Percentiles rank a stretch among this genome's conserved stretches.
phyloP scores from a whole-genome alignment of 2,888 invertebrate genomes.

The Argynnis bischoffii region DNA sequence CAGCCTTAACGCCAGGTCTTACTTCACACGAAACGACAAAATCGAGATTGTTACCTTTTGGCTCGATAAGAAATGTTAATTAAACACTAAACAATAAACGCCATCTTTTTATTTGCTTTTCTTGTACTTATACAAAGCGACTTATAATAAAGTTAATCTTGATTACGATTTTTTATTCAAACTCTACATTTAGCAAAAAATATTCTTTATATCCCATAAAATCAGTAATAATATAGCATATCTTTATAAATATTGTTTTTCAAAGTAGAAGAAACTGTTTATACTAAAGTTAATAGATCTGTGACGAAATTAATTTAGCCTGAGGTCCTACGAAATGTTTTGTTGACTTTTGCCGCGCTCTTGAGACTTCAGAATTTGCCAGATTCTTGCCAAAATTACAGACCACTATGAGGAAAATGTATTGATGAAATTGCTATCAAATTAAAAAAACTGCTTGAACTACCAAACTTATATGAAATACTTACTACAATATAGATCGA shows the following conservation, averaged over 20 bases:
- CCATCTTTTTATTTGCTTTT: no score
- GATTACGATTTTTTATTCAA: no score
- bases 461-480: no score
- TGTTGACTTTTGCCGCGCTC: constrained; percentile 26
- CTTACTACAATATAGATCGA: no score
- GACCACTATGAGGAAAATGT: background rate
- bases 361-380: constrained; percentile 18
- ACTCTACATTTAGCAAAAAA: background rate
- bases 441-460: no score
- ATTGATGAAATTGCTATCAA: background rate
- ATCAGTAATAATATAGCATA: background rate
- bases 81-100: no score
- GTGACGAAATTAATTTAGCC: constrained; percentile 35
- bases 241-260: constrained; percentile 16
- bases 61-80: no score
- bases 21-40: no score
- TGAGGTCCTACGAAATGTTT: constrained; percentile 23
- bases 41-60: no score
- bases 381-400: constrained; percentile 5
- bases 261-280: constrained; percentile 22
- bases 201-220: background rate
- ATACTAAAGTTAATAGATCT: constrained; percentile 23
- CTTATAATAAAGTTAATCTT: no score
- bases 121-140: no score
- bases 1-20: no score